Evolutionary conservation across 1,140 invertebrate genomes (phyloP).

Genomic region (Zaprionus tsacasi): DNA sequence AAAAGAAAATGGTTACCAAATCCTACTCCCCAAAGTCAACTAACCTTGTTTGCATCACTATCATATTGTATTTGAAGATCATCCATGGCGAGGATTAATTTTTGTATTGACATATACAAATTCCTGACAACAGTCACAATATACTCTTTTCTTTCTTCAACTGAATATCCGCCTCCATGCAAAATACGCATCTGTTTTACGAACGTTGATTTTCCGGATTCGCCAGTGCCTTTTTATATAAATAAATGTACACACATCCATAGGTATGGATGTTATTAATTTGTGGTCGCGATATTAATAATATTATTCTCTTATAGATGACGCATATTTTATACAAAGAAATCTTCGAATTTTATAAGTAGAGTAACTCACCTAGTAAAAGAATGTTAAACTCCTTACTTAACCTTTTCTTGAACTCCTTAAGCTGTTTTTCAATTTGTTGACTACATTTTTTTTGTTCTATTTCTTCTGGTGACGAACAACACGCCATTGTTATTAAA

Average conservation of each 20-base stretch:
- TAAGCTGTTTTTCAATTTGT: background rate
- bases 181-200: conserved; percentile 99
- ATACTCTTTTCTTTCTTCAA: conserved; percentile 98
- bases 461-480: background rate
- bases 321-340: background rate
- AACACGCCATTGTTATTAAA: background rate
- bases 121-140: conserved; percentile 99
- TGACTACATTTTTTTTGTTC: background rate
- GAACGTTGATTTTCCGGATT: conserved; percentile 99
- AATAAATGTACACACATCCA: background rate
- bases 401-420: background rate
- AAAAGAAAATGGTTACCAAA: background rate
- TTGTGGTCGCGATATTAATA: background rate
- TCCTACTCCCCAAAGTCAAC: conserved; percentile 69
- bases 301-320: background rate
- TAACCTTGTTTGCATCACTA: conserved; percentile 93
- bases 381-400: background rate
- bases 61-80: conserved; percentile 98
- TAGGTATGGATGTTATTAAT: background rate
- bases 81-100: conserved; percentile 99
- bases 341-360: background rate
- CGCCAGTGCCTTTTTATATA: conserved; percentile 94
- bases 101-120: conserved; percentile 99
- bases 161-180: conserved; percentile 98
- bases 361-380: background rate